phyloP scores from a whole-genome alignment of 2,797 vertebrate species.

The Sebastes umbrosus region DNA sequence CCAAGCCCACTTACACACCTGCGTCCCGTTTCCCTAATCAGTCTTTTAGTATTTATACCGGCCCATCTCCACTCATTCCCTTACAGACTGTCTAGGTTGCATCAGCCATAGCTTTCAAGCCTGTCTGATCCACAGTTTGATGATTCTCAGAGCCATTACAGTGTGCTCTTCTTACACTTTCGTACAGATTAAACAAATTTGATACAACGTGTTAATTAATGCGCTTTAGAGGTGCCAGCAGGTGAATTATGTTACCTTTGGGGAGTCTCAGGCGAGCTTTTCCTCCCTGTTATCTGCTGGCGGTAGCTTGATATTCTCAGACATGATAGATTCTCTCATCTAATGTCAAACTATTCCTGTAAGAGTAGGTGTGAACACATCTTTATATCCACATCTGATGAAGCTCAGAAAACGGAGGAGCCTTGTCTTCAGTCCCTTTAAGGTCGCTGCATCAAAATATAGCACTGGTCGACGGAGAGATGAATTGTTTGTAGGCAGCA shows the following conservation, averaged over 20 bases:
- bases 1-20: not conserved
- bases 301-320: not conserved
- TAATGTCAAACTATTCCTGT: not conserved
- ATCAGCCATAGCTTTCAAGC: not conserved
- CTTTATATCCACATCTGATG: not conserved
- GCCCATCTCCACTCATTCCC: not conserved
- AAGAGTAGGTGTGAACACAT: not conserved
- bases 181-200: not conserved
- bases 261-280: not conserved
- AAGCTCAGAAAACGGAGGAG: not conserved
- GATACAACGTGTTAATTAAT: not conserved
- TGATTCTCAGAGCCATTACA: not conserved
- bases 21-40: not conserved
- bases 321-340: not conserved
- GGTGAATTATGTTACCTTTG: not conserved
- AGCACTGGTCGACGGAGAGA: conserved; percentile 5
- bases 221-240: not conserved
- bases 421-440: not conserved
- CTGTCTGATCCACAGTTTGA: not conserved
- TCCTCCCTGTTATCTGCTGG: not conserved
- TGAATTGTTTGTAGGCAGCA: conserved; percentile 11
- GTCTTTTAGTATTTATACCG: not conserved
- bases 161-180: no score
- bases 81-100: not conserved
- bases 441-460: conserved; percentile 11